Evolutionary conservation across 1,140 invertebrate species (phyloP).

Genomic region (Carposina sasakii): DNA sequence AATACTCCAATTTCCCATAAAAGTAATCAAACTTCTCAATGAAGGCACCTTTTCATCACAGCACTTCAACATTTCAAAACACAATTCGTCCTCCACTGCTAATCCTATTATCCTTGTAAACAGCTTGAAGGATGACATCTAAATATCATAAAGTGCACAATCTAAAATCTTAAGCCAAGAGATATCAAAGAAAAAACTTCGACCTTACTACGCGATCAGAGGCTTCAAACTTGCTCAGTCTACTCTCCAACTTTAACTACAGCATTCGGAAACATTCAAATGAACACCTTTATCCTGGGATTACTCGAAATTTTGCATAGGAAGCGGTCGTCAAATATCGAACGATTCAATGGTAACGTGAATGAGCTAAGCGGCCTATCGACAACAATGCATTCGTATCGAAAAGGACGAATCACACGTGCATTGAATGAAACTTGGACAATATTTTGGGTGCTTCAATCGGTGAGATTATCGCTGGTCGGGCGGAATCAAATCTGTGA

Average conservation of each 20-base stretch:
- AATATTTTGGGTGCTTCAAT: slow-evolving; percentile 40
- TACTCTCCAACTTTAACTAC: background rate
- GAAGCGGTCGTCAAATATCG: slow-evolving; percentile 56
- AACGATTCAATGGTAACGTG: slow-evolving; percentile 31
- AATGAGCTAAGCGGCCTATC: slow-evolving; percentile 41
- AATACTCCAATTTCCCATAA: background rate
- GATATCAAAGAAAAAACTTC: background rate
- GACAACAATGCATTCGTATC: slow-evolving; percentile 43
- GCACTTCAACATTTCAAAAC: slow-evolving; percentile 36
- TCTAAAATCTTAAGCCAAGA: no score
- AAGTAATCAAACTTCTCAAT: background rate
- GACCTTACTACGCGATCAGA: no score
- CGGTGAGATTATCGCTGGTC: slow-evolving; percentile 43
- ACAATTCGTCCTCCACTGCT: slow-evolving; percentile 38
- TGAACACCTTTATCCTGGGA: slow-evolving; percentile 54
- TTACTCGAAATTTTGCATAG: slow-evolving; percentile 65
- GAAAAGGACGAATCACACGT: slow-evolving; percentile 53
- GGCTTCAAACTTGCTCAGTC: background rate
- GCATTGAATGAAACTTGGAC: slow-evolving; percentile 51
- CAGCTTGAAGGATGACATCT: slow-evolving; percentile 43
- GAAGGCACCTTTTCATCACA: slow-evolving; percentile 11
- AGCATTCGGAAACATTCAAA: slow-evolving; percentile 48
- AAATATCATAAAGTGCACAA: no score
- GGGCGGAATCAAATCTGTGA: no score
- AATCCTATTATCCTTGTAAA: slow-evolving; percentile 61